Evolutionary conservation across 2,113 vertebrate species (phyloP).

Genomic region (Ammodytes dubius): DNA sequence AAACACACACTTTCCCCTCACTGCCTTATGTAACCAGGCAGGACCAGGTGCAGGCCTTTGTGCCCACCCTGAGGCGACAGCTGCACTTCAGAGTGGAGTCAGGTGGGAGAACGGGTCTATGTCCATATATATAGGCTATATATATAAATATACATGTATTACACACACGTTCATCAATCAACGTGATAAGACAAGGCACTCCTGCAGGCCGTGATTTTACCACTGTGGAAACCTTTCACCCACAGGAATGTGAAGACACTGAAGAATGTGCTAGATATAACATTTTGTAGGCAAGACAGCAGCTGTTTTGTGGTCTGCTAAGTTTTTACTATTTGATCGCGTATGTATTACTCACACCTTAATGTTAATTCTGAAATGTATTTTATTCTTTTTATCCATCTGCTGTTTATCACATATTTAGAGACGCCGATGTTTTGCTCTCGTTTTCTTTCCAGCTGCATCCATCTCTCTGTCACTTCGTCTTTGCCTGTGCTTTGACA

Average conservation of each 20-base stretch:
- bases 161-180: slow-evolving; percentile 36
- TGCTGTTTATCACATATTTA: no score
- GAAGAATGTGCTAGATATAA: neutral
- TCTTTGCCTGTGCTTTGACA: slow-evolving; percentile 22
- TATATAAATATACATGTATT: neutral
- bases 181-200: slow-evolving; percentile 6
- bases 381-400: no score
- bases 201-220: slow-evolving; percentile 21
- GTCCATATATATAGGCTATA: neutral
- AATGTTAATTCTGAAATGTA: no score
- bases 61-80: slow-evolving; percentile 43
- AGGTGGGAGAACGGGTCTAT: slow-evolving; percentile 18
- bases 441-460: neutral
- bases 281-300: neutral
- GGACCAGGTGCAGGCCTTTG: slow-evolving; percentile 56
- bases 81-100: slow-evolving; percentile 41
- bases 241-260: slow-evolving; percentile 40
- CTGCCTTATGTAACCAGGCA: slow-evolving; percentile 8
- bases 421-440: neutral
- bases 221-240: slow-evolving; percentile 1
- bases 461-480: slow-evolving; percentile 12
- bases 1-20: slow-evolving; percentile 19
- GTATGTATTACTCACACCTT: neutral
- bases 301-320: neutral
- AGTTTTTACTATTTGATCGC: neutral